phyloP scores from a whole-genome alignment of 2,888 invertebrate genomes.

The Chrysina gloriosa region DNA sequence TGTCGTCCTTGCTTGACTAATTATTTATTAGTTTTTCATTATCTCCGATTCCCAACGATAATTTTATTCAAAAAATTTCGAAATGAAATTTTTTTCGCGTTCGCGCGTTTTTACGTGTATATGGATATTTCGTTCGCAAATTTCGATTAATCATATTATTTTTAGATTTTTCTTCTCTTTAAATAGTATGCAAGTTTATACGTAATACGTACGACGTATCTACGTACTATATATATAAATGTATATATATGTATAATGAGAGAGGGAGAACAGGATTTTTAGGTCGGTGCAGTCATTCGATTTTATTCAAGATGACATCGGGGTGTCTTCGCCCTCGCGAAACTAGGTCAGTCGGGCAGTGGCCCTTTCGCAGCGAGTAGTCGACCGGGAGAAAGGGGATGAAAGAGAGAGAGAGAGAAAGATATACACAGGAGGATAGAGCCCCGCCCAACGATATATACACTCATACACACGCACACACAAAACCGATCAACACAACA shows the following conservation, averaged over 20 bases:
- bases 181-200: constrained; percentile 5
- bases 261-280: constrained; percentile 39
- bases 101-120: background rate
- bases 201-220: constrained; percentile 1
- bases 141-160: constrained; percentile 8
- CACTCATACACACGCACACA: constrained; percentile 18
- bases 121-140: background rate
- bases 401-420: constrained; percentile 27
- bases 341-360: constrained; percentile 58
- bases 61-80: background rate
- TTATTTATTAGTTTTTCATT: too few relatives aligned
- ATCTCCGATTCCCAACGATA: background rate
- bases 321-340: constrained; percentile 56
- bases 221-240: constrained; percentile 15
- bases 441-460: constrained; percentile 42
- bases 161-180: constrained; percentile 17
- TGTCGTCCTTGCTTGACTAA: too few relatives aligned
- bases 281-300: constrained; percentile 43
- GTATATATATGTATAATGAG: constrained; percentile 34
- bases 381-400: constrained; percentile 7
- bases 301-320: constrained; percentile 46
- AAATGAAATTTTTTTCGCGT: background rate
- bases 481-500: constrained; percentile 49
- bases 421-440: constrained; percentile 8
- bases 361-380: constrained; percentile 38